Percentiles rank a stretch among this genome's conserved stretches.
Conservation (phyloP, 2,113 vertebrate species). For the Vidua macroura region DNA sequence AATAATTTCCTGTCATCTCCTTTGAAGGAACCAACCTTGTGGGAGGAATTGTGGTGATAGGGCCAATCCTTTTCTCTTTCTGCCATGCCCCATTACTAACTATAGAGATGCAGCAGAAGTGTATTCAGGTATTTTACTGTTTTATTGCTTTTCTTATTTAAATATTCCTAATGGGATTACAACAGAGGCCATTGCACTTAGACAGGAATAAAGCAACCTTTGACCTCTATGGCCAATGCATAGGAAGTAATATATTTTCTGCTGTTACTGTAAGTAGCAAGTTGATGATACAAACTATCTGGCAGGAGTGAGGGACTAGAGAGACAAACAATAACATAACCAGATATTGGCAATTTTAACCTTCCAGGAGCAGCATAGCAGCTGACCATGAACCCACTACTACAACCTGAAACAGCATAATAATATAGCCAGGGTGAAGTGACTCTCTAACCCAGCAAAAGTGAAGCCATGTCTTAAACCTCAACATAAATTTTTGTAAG, state of each 20-base stretch:
- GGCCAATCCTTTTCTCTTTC: neutral
- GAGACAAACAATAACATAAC: neutral
- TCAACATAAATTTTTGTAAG: neutral
- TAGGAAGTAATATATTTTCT: neutral
- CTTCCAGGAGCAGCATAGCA: neutral
- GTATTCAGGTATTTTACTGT: neutral
- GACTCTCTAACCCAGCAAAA: neutral
- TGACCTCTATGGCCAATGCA: neutral
- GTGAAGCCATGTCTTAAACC: neutral
- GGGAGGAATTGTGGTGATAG: neutral
- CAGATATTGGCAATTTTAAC: neutral
- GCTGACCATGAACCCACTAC: neutral
- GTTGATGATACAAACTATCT: neutral
- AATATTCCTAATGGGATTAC: neutral
- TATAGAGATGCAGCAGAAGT: neutral
- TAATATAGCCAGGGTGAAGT: neutral
- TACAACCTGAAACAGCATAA: neutral
- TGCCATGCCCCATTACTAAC: neutral
- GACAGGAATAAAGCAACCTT: neutral
- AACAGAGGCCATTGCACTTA: neutral
- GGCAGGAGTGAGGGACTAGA: neutral
- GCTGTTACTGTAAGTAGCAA: neutral
- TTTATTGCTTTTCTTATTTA: constrained; percentile 15
- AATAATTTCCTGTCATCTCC: neutral
- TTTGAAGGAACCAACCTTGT: neutral